Conservation (phyloP, 2,113 vertebrate species). For the Circaetus cinerascens region DNA sequence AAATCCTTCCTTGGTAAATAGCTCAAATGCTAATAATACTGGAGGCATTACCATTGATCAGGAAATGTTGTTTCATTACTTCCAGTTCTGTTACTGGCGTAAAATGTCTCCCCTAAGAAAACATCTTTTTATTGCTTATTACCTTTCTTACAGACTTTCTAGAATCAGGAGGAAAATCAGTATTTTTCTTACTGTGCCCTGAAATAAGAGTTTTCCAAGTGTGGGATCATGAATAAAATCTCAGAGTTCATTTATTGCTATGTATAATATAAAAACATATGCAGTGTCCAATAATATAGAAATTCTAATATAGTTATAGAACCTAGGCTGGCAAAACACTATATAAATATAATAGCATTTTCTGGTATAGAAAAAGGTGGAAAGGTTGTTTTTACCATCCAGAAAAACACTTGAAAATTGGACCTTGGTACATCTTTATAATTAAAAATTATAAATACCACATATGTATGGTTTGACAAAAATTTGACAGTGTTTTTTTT, state of each 20-base stretch:
- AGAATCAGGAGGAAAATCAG: constrained; percentile 39
- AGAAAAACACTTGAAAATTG: not conserved
- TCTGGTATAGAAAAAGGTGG: not conserved
- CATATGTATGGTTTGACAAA: not conserved
- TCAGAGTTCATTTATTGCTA: not conserved
- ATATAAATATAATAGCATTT: not conserved
- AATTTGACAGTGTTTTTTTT: not conserved
- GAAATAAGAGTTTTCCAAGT: not conserved
- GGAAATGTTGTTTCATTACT: not conserved
- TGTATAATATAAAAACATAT: not conserved
- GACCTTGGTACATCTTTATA: not conserved
- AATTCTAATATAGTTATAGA: not conserved
- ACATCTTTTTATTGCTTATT: constrained; percentile 1
- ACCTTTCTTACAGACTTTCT: not conserved
- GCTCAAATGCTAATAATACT: not conserved
- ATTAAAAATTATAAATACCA: not conserved
- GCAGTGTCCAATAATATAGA: not conserved
- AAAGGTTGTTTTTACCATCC: not conserved
- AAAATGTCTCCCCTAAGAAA: not conserved
- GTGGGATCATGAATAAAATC: not conserved
- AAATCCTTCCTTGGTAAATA: not conserved
- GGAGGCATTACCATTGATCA: not conserved
- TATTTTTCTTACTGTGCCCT: not conserved
- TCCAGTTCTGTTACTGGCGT: not conserved
- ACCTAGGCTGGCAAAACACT: not conserved